A percentile compares a stretch with the other conserved stretches of the same genome.
These are phyloP conservation scores for Phataginus tricuspis DNA, from an alignment of 2,797 vertebrate species.

Conservation along the genomic window DNA sequence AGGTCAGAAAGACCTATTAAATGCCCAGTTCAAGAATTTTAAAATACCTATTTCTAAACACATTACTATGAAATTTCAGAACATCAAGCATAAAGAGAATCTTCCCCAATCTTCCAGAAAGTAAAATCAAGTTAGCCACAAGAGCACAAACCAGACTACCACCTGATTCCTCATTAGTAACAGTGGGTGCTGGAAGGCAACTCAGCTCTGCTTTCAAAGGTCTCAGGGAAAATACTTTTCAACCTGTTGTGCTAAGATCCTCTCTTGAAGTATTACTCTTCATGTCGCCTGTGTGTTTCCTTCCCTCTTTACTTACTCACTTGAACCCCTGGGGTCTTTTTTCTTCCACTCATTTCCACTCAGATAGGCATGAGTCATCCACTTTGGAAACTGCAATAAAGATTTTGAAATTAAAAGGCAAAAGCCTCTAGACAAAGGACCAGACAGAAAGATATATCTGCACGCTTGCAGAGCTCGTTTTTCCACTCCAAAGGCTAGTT, in stretches of 20 bases:
- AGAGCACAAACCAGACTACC: neutral
- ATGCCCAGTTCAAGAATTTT: neutral
- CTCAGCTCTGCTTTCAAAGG: neutral
- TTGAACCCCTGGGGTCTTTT: neutral
- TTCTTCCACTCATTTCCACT: constrained; percentile 2
- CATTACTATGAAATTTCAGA: constrained; percentile 30
- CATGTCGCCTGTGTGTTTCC: constrained; percentile 10
- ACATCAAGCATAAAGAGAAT: neutral
- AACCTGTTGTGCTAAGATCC: neutral
- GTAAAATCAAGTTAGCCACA: constrained; percentile 11
- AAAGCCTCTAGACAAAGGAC: neutral
- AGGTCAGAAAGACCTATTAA: neutral
- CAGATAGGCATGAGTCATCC: constrained; percentile 37
- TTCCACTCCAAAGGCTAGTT: neutral
- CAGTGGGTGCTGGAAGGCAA: neutral
- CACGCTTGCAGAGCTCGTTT: neutral
- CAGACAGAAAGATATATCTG: neutral
- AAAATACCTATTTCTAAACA: neutral
- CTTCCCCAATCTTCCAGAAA: constrained; percentile 24
- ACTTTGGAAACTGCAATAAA: constrained; percentile 57
- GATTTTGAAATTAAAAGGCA: constrained; percentile 47
- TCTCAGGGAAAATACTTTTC: constrained; percentile 12
- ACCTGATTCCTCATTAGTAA: constrained; percentile 5
- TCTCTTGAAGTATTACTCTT: neutral
- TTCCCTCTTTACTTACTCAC: constrained; percentile 22